Base-by-base conservation (phyloP, 1,140 invertebrate genomes). In the Micrasema minimum region DNA sequence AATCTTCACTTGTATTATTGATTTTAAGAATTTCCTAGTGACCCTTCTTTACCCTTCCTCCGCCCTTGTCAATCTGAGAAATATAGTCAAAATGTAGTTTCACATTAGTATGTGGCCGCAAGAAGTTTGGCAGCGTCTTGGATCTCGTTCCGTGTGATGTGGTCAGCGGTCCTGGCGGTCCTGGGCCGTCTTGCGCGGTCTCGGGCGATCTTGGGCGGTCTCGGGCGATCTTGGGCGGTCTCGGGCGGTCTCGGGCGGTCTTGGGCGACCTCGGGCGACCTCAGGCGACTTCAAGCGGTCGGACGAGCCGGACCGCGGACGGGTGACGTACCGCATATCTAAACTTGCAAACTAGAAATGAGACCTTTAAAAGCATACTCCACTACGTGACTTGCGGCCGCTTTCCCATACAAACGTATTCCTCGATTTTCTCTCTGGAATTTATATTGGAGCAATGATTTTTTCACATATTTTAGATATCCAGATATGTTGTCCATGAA, bases 41-140 rank as follows among this genome's bases (percentile, higher is more conserved):
- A 31, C 26, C 26, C 26, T 31, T 20, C 62, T 23, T 46, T 14
- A 14, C 35, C 26, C 26, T 31, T 51, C 65, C 37, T 0, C 18
- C 23, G 12, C 22, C 61, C n/a, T 46, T 38, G 66, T 31, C 66
- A 69, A 69, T 66, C 64, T 16, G 41, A 20, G 65, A 35, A 74
- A 72, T 59, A 69, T 66, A 45, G 68, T 62, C 71, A 37, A 66
- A 72, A 75, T 75, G 64, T 66, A 75, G 73, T 75, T 75, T 72
- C 66, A 38, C 73, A 75, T 75, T 75, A 68, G 73, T 75, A 75
- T 66, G 69, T 75, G 69, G 73, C 71, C 69, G 57, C 53, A 55
- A 69, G 53, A 69, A 69, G 55, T 65, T 67, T 50, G 5, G 55
- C 68, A 43, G 57, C 45, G 72, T 75, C 73, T 75, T 75, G 73